Percentiles rank a stretch among this genome's conserved stretches.
phyloP scores from a whole-genome alignment of 2,797 vertebrate genomes.

The Petrocephalus schoutedeni region DNA sequence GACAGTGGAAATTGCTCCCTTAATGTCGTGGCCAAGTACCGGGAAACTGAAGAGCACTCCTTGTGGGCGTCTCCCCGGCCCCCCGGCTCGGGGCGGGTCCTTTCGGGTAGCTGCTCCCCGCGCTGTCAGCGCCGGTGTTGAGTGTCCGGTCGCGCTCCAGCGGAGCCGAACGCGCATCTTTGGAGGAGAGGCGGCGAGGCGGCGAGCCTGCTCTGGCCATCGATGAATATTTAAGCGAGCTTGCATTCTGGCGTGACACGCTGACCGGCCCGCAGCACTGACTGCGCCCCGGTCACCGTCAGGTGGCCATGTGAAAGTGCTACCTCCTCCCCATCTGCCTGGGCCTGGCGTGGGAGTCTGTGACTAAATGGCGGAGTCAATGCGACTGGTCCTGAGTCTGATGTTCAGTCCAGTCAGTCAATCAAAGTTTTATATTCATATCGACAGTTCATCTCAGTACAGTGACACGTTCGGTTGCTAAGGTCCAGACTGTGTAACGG shows the following conservation, averaged over 20 bases:
- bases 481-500: background rate
- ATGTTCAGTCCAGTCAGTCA: background rate
- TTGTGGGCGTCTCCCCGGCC: background rate
- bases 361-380: background rate
- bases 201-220: background rate
- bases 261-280: background rate
- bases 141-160: conserved; percentile 16
- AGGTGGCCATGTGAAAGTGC: background rate
- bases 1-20: background rate
- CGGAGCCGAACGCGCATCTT: conserved; percentile 15
- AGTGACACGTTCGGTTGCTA: background rate
- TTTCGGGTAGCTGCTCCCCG: background rate
- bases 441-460: background rate
- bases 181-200: conserved; percentile 23
- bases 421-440: background rate
- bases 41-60: background rate
- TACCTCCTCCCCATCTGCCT: background rate
- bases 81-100: background rate
- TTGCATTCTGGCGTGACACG: background rate
- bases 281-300: background rate
- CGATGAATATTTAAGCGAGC: conserved; percentile 33
- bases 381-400: background rate
- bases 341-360: background rate
- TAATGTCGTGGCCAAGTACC: background rate
- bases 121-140: conserved; percentile 13